A percentile compares a stretch with the other conserved stretches of the same genome.
Evolutionary conservation across 1,140 invertebrate genomes (phyloP).

Genomic region (Ylistrum balloti): DNA sequence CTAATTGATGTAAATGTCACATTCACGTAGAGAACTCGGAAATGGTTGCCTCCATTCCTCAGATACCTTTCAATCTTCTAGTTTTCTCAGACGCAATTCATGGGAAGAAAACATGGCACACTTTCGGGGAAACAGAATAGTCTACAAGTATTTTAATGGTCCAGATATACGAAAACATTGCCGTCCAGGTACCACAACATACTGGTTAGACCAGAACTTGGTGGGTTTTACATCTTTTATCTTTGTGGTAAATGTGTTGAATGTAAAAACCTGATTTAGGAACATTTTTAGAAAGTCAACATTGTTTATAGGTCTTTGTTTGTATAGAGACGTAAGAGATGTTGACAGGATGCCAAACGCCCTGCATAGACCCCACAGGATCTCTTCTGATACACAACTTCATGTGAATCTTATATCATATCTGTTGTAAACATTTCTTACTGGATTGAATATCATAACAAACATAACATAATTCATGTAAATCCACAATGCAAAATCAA

Average conservation of each 20-base stretch:
- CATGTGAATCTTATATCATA: too few relatives aligned
- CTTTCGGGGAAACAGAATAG: background rate
- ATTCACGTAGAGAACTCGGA: background rate
- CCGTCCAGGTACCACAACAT: background rate
- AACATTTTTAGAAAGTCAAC: background rate
- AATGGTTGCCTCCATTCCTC: background rate
- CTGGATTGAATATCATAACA: too few relatives aligned
- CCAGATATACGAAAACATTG: background rate
- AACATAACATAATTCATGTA: too few relatives aligned
- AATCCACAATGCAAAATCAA: too few relatives aligned
- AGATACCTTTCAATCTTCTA: background rate
- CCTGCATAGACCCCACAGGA: too few relatives aligned
- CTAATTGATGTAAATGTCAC: background rate
- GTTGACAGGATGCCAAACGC: too few relatives aligned
- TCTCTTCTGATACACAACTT: too few relatives aligned
- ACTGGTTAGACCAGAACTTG: background rate
- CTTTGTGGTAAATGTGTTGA: background rate
- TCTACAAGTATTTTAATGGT: background rate
- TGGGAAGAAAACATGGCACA: conserved; percentile 21
- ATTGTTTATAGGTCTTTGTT: background rate
- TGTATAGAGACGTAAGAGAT: too few relatives aligned
- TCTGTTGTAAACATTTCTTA: too few relatives aligned
- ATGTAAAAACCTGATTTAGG: background rate
- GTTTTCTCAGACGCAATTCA: background rate
- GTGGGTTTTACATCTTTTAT: background rate